Percentiles rank a stretch among this genome's conserved stretches.
Evolutionary conservation across 2,888 invertebrate genomes (phyloP).

Genomic region (Diplazon laetatorius): DNA sequence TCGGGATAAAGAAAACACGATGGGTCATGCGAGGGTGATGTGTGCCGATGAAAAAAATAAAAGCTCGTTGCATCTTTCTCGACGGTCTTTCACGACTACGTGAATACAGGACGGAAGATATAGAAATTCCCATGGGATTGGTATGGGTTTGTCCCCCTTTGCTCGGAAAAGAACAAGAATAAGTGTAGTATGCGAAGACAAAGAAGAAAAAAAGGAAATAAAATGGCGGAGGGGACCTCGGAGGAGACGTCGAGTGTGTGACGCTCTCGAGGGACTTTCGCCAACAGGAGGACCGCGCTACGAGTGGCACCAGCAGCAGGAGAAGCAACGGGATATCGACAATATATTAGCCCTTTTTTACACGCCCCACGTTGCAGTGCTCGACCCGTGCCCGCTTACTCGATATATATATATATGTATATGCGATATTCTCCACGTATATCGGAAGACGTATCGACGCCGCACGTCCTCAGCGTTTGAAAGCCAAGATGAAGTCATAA

Average conservation of each 20-base stretch:
- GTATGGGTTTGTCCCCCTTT: slow-evolving; percentile 18
- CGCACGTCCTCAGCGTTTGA: slow-evolving; percentile 60
- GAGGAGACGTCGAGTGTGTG: too few relatives aligned
- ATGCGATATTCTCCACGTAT: slow-evolving; percentile 56
- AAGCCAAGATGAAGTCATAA: slow-evolving; percentile 64
- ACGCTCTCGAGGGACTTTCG: slow-evolving; percentile 60
- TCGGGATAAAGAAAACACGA: slow-evolving; percentile 38
- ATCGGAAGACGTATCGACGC: slow-evolving; percentile 62
- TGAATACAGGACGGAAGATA: slow-evolving; percentile 31
- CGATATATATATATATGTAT: slow-evolving; percentile 30
- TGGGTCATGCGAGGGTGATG: background rate
- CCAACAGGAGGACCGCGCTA: slow-evolving; percentile 35
- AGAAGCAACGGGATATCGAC: slow-evolving; percentile 55
- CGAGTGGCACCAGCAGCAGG: slow-evolving; percentile 5
- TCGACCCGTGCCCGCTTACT: slow-evolving; percentile 39
- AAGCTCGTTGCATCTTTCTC: slow-evolving; percentile 46
- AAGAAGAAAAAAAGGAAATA: background rate
- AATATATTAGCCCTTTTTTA: slow-evolving; percentile 58
- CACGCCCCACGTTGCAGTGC: slow-evolving; percentile 25
- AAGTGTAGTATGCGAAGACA: background rate
- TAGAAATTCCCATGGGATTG: slow-evolving; percentile 53
- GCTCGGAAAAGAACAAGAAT: slow-evolving; percentile 27
- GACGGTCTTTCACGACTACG: slow-evolving; percentile 27
- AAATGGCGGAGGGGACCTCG: slow-evolving; percentile 14
- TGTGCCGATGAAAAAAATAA: slow-evolving; percentile 36